Percentiles rank a stretch among this genome's conserved stretches.
Evolutionary conservation across 2,888 invertebrate genomes (phyloP).

Genomic region (Eumerus sabulonum): DNA sequence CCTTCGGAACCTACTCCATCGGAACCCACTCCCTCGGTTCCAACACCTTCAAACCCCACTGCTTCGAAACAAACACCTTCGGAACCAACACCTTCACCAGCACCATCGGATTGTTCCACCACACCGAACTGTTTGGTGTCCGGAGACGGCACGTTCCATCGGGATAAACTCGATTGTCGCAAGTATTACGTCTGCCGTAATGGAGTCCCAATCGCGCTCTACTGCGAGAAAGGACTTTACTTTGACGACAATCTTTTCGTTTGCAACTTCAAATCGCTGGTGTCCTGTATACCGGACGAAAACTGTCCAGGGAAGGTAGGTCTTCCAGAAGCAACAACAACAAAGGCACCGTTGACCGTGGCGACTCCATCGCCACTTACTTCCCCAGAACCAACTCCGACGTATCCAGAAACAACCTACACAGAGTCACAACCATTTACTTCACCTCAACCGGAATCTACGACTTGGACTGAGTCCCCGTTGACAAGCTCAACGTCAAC

Average conservation of each 20-base stretch:
- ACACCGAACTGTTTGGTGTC: slow-evolving; percentile 20
- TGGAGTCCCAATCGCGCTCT: not conserved
- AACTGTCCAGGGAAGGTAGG: not conserved
- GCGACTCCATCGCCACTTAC: not conserved
- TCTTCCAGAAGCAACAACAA: not conserved
- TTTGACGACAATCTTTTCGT: slow-evolving; percentile 5
- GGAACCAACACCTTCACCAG: not conserved
- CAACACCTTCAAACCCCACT: not conserved
- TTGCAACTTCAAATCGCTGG: slow-evolving; percentile 2
- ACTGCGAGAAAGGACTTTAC: slow-evolving; percentile 9
- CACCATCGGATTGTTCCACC: not conserved
- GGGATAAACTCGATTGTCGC: slow-evolving; percentile 11
- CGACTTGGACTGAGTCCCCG: too few relatives aligned
- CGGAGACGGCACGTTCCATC: slow-evolving; percentile 5
- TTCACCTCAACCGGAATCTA: slow-evolving; percentile 14
- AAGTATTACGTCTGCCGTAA: slow-evolving; percentile 22
- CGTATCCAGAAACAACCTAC: too few relatives aligned
- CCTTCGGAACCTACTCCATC: not conserved
- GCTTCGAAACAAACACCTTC: not conserved
- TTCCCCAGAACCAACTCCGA: not conserved
- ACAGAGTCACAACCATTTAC: too few relatives aligned
- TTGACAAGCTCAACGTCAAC: too few relatives aligned
- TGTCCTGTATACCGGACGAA: slow-evolving; percentile 1
- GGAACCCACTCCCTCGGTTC: not conserved
- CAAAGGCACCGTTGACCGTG: too few relatives aligned